Percentiles rank a stretch among this genome's conserved stretches.
Conservation (phyloP, 2,113 vertebrate genomes). For the Seriola dumerili region DNA sequence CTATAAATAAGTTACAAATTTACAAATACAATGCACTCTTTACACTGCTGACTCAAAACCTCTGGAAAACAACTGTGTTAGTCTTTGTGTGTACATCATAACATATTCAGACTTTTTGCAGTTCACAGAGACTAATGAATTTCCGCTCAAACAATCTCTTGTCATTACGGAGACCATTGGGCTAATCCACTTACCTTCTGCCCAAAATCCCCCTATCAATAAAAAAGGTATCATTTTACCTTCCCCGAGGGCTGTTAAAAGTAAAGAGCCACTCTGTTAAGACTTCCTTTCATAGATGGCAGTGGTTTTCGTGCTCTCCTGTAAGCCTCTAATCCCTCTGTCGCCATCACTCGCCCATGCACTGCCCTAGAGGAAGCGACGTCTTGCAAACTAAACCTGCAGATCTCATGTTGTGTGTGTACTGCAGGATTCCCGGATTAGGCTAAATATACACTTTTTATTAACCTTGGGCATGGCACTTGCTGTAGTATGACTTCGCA, state of each 20-base stretch:
- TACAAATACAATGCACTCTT: neutral
- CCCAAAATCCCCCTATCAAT: conserved; percentile 72
- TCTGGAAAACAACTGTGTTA: conserved; percentile 18
- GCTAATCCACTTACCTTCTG: conserved; percentile 78
- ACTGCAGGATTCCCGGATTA: conserved; percentile 60
- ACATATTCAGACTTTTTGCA: conserved; percentile 42
- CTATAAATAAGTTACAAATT: conserved; percentile 29
- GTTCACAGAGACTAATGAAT: conserved; percentile 64
- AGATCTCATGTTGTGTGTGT: conserved; percentile 68
- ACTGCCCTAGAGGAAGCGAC: conserved; percentile 72
- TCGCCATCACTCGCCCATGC: conserved; percentile 77
- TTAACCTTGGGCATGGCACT: conserved; percentile 46
- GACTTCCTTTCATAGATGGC: conserved; percentile 78
- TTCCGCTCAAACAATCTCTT: conserved; percentile 55
- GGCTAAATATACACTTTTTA: conserved; percentile 66
- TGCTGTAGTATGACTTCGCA: conserved; percentile 20
- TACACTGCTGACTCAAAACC: conserved; percentile 5
- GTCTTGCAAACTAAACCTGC: conserved; percentile 75
- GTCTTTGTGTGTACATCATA: conserved; percentile 49
- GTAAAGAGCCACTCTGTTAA: conserved; percentile 76
- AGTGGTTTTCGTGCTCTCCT: conserved; percentile 70
- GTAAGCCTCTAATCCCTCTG: conserved; percentile 82
- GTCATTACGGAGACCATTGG: conserved; percentile 53
- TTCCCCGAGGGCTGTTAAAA: conserved; percentile 70
- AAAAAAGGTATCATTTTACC: conserved; percentile 78